phyloP scores from a whole-genome alignment of 2,113 vertebrate genomes.

The Oncorhynchus keta region DNA sequence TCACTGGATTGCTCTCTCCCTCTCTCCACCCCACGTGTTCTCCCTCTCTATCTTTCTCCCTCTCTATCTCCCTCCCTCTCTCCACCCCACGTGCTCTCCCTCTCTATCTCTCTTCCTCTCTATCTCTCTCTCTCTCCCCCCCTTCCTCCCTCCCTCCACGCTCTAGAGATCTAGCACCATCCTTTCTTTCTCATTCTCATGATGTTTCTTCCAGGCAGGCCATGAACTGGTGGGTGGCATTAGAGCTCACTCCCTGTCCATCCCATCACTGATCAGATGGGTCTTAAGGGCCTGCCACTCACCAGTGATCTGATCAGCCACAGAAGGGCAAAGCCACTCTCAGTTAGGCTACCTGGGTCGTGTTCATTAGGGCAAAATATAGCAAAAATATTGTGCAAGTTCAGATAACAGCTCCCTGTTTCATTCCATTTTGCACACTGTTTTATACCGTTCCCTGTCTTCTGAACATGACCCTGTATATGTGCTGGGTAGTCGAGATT shows the following conservation, averaged over 20 bases:
- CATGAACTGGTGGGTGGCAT: not conserved
- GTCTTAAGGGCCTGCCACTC: not conserved
- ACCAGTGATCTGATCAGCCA: constrained; percentile 1
- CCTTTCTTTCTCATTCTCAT: not conserved
- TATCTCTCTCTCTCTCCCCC: not conserved
- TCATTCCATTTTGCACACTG: too few relatives aligned
- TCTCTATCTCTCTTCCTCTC: not conserved
- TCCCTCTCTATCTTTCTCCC: not conserved
- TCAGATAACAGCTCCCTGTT: too few relatives aligned
- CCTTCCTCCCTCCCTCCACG: not conserved
- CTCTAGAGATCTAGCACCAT: not conserved
- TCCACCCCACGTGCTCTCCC: not conserved
- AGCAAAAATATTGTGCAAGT: too few relatives aligned
- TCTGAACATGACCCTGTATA: too few relatives aligned
- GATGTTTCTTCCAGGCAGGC: not conserved
- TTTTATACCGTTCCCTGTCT: too few relatives aligned
- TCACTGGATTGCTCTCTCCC: not conserved
- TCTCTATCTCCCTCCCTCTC: not conserved
- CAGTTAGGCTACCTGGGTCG: not conserved
- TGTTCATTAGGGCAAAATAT: too few relatives aligned
- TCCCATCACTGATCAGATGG: not conserved
- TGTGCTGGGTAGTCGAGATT: too few relatives aligned
- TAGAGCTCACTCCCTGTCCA: not conserved
- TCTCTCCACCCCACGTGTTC: not conserved
- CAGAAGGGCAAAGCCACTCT: not conserved